A percentile compares a stretch with the other conserved stretches of the same genome.
Conservation (phyloP, 2,888 invertebrate species). For the Mayetiola destructor region DNA sequence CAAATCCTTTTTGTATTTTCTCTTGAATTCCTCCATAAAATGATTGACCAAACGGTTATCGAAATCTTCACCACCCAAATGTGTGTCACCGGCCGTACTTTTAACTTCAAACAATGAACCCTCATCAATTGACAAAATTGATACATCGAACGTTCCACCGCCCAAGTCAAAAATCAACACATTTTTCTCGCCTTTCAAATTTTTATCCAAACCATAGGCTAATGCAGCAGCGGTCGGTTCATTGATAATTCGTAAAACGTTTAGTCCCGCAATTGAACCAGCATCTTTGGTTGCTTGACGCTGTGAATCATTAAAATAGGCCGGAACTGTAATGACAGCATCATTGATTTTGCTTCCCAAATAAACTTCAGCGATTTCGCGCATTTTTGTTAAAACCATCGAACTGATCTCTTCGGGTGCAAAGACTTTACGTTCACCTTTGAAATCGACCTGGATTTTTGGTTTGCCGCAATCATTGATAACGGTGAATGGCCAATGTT, state of each 20-base stretch:
- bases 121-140: slow-evolving; percentile 77
- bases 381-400: slow-evolving; percentile 76
- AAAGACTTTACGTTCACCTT: slow-evolving; percentile 59
- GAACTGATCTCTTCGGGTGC: slow-evolving; percentile 74
- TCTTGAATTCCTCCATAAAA: slow-evolving; percentile 63
- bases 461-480: slow-evolving; percentile 53
- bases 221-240: slow-evolving; percentile 82
- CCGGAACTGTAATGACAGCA: slow-evolving; percentile 72
- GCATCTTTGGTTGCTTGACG: slow-evolving; percentile 82
- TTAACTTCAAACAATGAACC: slow-evolving; percentile 67
- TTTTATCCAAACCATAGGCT: slow-evolving; percentile 69
- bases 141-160: slow-evolving; percentile 88
- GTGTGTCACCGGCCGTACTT: slow-evolving; percentile 69
- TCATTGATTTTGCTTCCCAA: slow-evolving; percentile 56
- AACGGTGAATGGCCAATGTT: slow-evolving; percentile 71
- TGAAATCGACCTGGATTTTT: slow-evolving; percentile 58
- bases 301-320: slow-evolving; percentile 71
- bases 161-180: slow-evolving; percentile 63
- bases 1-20: slow-evolving; percentile 56
- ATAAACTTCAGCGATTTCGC: slow-evolving; percentile 61
- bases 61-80: slow-evolving; percentile 65
- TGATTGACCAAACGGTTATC: slow-evolving; percentile 66
- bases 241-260: slow-evolving; percentile 78
- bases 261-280: slow-evolving; percentile 68
- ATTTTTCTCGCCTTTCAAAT: slow-evolving; percentile 57